phyloP scores from a whole-genome alignment of 2,797 vertebrate species.

The Cynodonichthys magdalenae region DNA sequence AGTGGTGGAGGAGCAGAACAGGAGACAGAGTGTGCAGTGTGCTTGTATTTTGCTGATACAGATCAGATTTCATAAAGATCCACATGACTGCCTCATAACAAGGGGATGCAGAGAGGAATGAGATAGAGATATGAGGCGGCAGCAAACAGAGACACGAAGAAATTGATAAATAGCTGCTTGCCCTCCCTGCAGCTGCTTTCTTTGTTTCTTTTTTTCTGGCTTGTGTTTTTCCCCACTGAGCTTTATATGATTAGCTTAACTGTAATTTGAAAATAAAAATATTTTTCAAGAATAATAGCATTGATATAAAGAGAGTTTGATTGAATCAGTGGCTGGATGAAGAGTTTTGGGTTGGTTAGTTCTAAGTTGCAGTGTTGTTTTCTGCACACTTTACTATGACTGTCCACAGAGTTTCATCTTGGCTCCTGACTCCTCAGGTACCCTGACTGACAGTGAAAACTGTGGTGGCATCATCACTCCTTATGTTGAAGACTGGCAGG shows the following conservation, averaged over 20 bases:
- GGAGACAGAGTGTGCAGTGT: conserved; percentile 43
- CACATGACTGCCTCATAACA: conserved; percentile 79
- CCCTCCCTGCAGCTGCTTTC: conserved; percentile 53
- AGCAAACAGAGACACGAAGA: conserved; percentile 51
- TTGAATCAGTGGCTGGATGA: conserved; percentile 41
- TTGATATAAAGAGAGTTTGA: conserved; percentile 31
- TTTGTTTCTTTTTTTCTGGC: conserved; percentile 56
- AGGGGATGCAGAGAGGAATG: conserved; percentile 59
- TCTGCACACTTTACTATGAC: conserved; percentile 31
- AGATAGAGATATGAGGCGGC: conserved; percentile 59
- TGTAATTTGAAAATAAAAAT: conserved; percentile 50
- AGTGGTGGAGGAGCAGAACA: conserved; percentile 35
- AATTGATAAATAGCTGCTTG: conserved; percentile 67
- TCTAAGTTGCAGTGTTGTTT: conserved; percentile 19
- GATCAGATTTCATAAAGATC: conserved; percentile 81
- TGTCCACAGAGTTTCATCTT: conserved; percentile 43
- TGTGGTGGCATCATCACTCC: conserved; percentile 39
- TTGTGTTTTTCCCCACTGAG: conserved; percentile 24
- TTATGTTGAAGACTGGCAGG: conserved; percentile 35
- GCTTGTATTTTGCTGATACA: conserved; percentile 63
- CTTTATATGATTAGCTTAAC: conserved; percentile 55
- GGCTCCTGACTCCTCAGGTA: conserved; percentile 33
- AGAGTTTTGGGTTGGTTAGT: background rate
- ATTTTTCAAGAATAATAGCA: conserved; percentile 34
- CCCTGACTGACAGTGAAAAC: conserved; percentile 57